A percentile compares a stretch with the other conserved stretches of the same genome.
Conservation (phyloP, 1,140 invertebrate genomes). For the Daktulosphaira vitifoliae region DNA sequence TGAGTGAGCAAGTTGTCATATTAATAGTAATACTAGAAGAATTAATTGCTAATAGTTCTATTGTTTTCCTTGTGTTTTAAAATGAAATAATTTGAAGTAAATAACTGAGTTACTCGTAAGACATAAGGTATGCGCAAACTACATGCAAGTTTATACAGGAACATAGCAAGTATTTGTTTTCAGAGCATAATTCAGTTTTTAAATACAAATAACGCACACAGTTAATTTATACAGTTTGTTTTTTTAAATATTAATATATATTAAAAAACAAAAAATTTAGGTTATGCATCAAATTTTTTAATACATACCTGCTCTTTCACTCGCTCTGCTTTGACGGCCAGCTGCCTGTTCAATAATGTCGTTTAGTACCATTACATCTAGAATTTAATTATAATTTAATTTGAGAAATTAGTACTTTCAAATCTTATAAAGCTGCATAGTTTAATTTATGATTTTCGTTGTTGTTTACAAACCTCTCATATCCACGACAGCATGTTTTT, state of each 20-base stretch:
- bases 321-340: conserved; percentile 69
- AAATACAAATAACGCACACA: not conserved
- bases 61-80: not conserved
- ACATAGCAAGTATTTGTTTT: conserved; percentile 3
- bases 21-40: conserved; percentile 25
- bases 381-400: conserved; percentile 39
- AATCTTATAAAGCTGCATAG: too few relatives aligned
- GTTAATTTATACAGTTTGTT: too few relatives aligned
- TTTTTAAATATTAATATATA: too few relatives aligned
- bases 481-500: conserved; percentile 80
- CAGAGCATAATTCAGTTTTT: not conserved
- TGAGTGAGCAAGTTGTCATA: conserved; percentile 28
- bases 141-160: conserved; percentile 23
- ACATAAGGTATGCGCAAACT: not conserved
- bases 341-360: conserved; percentile 95
- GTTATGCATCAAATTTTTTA: too few relatives aligned
- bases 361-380: conserved; percentile 96
- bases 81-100: not conserved
- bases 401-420: conserved; percentile 19
- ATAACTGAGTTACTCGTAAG: not conserved
- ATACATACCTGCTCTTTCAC: conserved; percentile 71
- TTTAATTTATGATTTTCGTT: too few relatives aligned
- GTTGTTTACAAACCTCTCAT: conserved; percentile 87
- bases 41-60: not conserved
- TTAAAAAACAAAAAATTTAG: too few relatives aligned